Percentiles rank a stretch among this genome's conserved stretches.
phyloP scores from a whole-genome alignment of 2,888 invertebrate genomes.

The Thyatira batis region DNA sequence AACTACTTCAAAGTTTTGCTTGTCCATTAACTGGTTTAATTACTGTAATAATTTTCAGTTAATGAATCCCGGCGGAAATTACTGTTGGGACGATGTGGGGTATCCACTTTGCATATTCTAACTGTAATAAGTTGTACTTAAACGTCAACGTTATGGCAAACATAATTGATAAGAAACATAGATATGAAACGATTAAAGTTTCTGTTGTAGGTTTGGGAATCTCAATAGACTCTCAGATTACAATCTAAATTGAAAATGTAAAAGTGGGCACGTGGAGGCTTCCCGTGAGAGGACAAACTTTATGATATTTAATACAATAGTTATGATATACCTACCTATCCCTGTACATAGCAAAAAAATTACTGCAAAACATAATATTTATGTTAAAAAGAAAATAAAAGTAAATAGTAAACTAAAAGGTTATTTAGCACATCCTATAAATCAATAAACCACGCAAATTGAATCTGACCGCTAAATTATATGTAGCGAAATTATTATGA shows the following conservation, averaged over 20 bases:
- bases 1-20: background rate
- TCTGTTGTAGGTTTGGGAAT: background rate
- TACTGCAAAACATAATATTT: too few relatives aligned
- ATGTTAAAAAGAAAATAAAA: too few relatives aligned
- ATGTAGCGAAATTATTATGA: background rate
- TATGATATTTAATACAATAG: too few relatives aligned
- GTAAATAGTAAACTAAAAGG: too few relatives aligned
- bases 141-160: background rate
- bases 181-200: background rate
- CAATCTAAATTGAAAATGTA: background rate
- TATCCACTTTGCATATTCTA: background rate
- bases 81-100: background rate
- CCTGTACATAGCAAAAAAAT: too few relatives aligned
- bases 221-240: background rate
- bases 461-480: background rate
- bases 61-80: background rate
- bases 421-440: too few relatives aligned
- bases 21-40: background rate
- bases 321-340: too few relatives aligned
- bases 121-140: background rate
- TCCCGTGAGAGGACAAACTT: too few relatives aligned
- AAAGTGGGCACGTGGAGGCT: too few relatives aligned
- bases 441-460: background rate
- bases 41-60: background rate
- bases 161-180: background rate